Percentiles rank a stretch among this genome's conserved stretches.
phyloP scores from a whole-genome alignment of 2,113 vertebrate species.

The Nymphicus hollandicus region DNA sequence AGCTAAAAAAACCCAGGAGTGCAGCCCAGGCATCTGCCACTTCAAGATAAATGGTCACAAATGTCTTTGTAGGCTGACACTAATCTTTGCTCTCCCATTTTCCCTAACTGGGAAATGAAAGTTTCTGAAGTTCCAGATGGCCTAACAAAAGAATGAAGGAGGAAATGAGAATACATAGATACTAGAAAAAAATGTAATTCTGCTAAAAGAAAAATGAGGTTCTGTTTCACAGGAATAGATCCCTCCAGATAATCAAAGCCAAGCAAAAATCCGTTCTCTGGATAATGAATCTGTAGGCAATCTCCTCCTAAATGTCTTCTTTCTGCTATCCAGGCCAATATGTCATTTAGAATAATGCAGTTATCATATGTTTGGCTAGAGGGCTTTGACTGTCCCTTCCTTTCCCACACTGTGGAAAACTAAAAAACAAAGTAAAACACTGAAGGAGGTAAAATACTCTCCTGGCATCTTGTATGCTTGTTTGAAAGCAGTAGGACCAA shows the following conservation, averaged over 20 bases:
- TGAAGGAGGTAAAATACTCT: not conserved
- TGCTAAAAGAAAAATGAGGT: constrained; percentile 17
- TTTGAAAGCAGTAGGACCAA: not conserved
- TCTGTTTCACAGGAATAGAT: not conserved
- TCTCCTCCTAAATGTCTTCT: not conserved
- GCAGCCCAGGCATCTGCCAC: not conserved
- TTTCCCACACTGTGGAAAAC: not conserved
- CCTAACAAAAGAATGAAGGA: constrained; percentile 3
- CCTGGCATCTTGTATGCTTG: not conserved
- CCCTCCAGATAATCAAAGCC: not conserved
- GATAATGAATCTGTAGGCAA: constrained; percentile 17
- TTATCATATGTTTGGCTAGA: not conserved
- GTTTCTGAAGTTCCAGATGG: constrained; percentile 15
- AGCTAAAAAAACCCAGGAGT: not conserved
- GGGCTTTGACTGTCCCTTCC: not conserved
- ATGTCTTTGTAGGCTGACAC: not conserved
- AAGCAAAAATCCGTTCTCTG: constrained; percentile 5
- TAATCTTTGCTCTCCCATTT: not conserved
- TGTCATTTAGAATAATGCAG: constrained; percentile 19
- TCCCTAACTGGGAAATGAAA: not conserved
- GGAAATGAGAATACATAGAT: not conserved
- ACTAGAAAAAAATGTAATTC: not conserved
- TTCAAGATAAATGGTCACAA: not conserved
- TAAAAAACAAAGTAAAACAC: not conserved
- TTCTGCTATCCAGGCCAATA: not conserved